Percentiles rank a stretch among this genome's conserved stretches.
These are phyloP conservation scores for Helogale parvula DNA, from an alignment of 2,113 vertebrate species.

Conservation along the genomic window DNA sequence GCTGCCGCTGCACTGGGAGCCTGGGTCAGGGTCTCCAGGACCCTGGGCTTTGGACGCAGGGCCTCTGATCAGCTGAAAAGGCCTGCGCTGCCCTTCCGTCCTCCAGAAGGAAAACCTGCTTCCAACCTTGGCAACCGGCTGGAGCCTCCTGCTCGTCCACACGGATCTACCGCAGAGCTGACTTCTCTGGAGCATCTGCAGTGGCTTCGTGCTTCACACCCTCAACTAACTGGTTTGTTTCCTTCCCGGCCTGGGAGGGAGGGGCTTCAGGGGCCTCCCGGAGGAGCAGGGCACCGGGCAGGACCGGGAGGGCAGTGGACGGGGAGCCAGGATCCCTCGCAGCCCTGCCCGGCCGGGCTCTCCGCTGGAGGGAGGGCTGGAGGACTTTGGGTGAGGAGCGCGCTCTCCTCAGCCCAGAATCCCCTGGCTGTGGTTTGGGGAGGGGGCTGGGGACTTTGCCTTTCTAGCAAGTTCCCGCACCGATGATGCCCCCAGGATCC, in stretches of 20 bases:
- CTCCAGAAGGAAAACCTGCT: background rate
- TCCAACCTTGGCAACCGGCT: accelerated
- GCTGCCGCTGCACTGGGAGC: accelerated
- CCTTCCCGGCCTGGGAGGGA: too few species aligned
- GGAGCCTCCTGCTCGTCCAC: background rate
- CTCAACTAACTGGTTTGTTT: accelerated
- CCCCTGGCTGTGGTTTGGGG: background rate
- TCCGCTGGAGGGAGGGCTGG: accelerated
- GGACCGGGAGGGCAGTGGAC: background rate
- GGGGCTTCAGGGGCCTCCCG: background rate
- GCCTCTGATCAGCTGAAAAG: background rate
- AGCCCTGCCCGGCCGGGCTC: background rate
- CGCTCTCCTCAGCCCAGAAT: background rate
- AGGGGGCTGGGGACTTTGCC: background rate
- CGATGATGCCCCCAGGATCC: background rate
- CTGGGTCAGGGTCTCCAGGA: accelerated
- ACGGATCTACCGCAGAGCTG: accelerated
- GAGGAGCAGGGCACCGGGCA: background rate
- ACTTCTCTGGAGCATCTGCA: accelerated
- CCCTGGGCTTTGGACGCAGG: accelerated
- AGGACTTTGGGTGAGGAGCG: background rate
- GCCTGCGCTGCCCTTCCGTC: accelerated
- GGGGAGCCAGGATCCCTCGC: background rate
- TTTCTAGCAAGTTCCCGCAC: background rate
- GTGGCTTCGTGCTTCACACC: accelerated